These are phyloP conservation scores for Listronotus oregonensis DNA, from an alignment of 1,140 invertebrate genomes.

Conservation along the genomic window DNA sequence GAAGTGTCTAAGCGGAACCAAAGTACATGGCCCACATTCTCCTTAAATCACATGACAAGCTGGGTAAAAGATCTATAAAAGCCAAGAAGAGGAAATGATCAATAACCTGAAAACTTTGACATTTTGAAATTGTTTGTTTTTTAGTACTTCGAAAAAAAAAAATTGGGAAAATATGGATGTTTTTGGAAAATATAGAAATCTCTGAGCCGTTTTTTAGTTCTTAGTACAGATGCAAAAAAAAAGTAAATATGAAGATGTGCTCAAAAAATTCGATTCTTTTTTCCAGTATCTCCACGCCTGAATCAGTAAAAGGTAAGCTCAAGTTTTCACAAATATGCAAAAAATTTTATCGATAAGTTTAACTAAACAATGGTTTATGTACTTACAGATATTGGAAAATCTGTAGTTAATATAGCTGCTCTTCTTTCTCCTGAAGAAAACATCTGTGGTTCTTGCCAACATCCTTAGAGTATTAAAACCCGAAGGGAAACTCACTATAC, in stretches of 20 bases:
- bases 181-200: conserved; percentile 17
- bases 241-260: conserved; percentile 9
- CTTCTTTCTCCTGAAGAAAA: background rate
- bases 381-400: conserved; percentile 8
- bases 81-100: too few relatives aligned
- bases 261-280: conserved; percentile 9
- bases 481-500: conserved; percentile 50
- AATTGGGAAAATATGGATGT: conserved; percentile 14
- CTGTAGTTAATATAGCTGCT: conserved; percentile 4
- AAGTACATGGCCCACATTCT: too few relatives aligned
- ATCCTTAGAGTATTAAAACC: conserved; percentile 49
- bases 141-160: too few relatives aligned
- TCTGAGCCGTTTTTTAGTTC: conserved; percentile 9
- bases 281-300: conserved; percentile 3
- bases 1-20: too few relatives aligned
- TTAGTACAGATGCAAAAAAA: conserved; percentile 14
- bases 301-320: conserved; percentile 17
- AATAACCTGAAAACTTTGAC: too few relatives aligned
- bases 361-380: background rate
- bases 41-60: too few relatives aligned
- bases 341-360: conserved; percentile 4
- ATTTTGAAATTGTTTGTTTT: too few relatives aligned
- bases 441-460: conserved; percentile 10
- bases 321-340: conserved; percentile 5
- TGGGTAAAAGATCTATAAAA: too few relatives aligned